phyloP scores from a whole-genome alignment of 2,888 invertebrate species.

The Ophion ellenae region DNA sequence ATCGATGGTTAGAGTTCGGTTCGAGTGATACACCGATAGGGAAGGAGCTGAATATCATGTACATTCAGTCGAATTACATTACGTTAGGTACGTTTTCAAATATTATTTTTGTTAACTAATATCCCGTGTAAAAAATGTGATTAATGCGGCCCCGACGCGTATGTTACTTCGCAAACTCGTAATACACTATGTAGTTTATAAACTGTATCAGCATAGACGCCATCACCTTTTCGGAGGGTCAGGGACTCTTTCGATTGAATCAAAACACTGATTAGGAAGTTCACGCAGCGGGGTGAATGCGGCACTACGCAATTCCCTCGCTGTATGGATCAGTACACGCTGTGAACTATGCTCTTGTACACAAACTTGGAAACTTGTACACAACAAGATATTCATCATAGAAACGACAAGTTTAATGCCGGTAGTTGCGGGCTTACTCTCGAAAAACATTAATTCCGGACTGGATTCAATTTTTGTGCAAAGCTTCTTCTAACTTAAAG shows the following conservation, averaged over 20 bases:
- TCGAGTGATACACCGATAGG: no score
- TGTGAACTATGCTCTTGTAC: not conserved
- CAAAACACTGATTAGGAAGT: conserved; percentile 43
- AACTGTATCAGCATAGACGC: not conserved
- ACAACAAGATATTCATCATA: not conserved
- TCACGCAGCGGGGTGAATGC: not conserved
- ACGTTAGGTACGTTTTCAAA: no score
- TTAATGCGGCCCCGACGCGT: not conserved
- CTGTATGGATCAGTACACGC: not conserved
- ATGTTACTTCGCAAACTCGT: not conserved
- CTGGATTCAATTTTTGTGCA: no score
- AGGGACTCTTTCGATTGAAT: conserved; percentile 8
- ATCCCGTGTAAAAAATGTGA: not conserved
- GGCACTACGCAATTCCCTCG: not conserved
- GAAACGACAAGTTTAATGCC: no score
- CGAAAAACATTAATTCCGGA: no score
- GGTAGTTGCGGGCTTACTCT: no score
- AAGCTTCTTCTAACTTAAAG: no score
- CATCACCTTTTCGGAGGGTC: conserved; percentile 29
- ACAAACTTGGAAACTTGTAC: not conserved
- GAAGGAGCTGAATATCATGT: no score
- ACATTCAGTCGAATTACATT: no score
- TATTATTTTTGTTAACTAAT: no score
- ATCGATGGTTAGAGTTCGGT: no score
- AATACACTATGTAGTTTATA: not conserved